Conservation (phyloP, 2,797 vertebrate genomes). For the Tokudaia tokunoshimensis region DNA sequence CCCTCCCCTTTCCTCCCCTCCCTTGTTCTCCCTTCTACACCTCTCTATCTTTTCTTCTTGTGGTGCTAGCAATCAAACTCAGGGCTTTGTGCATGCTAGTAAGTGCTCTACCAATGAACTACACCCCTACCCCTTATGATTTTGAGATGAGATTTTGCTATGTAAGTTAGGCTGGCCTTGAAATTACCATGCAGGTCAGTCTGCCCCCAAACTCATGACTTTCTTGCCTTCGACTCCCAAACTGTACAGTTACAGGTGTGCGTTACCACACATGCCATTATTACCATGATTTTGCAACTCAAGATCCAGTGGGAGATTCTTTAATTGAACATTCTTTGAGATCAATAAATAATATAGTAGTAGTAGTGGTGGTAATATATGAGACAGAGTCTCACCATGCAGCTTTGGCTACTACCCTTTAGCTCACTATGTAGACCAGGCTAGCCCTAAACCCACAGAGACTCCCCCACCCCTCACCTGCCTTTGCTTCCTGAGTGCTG, state of each 20-base stretch:
- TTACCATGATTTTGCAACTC: neutral
- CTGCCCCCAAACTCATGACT: neutral
- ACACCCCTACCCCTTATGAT: neutral
- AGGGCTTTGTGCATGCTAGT: neutral
- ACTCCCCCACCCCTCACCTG: neutral
- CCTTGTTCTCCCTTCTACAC: accelerated
- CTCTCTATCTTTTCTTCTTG: neutral
- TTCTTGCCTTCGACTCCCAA: neutral
- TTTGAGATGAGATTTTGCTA: neutral
- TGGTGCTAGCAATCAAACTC: neutral
- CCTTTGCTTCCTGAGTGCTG: neutral
- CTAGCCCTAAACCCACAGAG: neutral
- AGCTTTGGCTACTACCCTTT: neutral
- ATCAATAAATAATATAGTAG: neutral
- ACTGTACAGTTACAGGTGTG: neutral
- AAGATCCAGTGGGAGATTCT: neutral
- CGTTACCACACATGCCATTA: neutral
- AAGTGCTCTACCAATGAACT: neutral
- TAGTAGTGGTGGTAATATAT: neutral
- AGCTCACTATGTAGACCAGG: neutral
- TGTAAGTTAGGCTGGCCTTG: neutral
- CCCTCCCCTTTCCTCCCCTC: no score
- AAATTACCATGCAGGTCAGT: neutral
- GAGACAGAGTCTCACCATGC: neutral
- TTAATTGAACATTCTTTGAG: neutral